A percentile compares a stretch with the other conserved stretches of the same genome.
Conservation (phyloP, 2,888 invertebrate species). For the Erebia epiphron region DNA sequence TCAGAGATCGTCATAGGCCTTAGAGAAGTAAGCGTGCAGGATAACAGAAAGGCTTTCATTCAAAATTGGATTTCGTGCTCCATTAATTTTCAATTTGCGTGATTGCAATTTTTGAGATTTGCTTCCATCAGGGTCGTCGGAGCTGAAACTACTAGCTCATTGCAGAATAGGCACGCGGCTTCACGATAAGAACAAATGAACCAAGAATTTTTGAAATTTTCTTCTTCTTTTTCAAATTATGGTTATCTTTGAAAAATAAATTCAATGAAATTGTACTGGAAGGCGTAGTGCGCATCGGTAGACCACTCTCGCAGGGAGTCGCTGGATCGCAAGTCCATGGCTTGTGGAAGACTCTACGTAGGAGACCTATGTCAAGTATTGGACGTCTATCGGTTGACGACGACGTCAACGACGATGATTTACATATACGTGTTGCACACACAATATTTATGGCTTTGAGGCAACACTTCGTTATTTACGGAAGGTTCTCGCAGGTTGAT, state of each 20-base stretch:
- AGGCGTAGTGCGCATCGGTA: background rate
- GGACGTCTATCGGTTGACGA: too few relatives aligned
- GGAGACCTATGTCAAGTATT: too few relatives aligned
- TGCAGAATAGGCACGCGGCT: constrained; percentile 75
- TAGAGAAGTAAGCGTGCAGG: constrained; percentile 43
- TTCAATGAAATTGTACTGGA: background rate
- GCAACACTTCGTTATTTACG: too few relatives aligned
- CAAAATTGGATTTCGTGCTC: constrained; percentile 81
- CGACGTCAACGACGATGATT: too few relatives aligned
- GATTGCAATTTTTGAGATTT: constrained; percentile 82
- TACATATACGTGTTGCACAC: too few relatives aligned
- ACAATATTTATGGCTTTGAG: too few relatives aligned
- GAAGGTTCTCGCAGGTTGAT: too few relatives aligned
- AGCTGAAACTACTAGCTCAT: constrained; percentile 59
- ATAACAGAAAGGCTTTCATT: constrained; percentile 74
- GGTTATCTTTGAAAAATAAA: constrained; percentile 34
- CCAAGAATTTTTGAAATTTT: constrained; percentile 46
- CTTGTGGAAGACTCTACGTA: too few relatives aligned
- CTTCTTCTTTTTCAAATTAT: background rate
- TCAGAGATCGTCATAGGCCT: constrained; percentile 35
- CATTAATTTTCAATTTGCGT: constrained; percentile 82
- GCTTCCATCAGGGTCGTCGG: constrained; percentile 71
- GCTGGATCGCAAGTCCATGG: too few relatives aligned
- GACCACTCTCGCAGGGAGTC: too few relatives aligned
- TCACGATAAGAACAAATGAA: constrained; percentile 68